A percentile compares a stretch with the other conserved stretches of the same genome.
Conservation (phyloP, 2,113 vertebrate species). For the Hymenochirus boettgeri region DNA sequence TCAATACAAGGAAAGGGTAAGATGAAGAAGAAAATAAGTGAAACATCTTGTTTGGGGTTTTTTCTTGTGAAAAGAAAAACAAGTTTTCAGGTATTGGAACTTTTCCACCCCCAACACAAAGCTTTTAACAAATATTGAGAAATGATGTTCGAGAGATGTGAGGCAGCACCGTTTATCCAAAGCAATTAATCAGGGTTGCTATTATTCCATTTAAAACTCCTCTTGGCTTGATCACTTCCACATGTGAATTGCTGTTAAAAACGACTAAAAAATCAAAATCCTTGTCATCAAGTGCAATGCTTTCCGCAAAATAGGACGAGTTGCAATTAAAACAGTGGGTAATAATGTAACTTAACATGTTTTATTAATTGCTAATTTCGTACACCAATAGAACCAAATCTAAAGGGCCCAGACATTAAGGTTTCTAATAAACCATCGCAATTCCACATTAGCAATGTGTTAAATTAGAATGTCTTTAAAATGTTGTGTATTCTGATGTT, state of each 20-base stretch:
- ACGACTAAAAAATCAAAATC: conserved; percentile 22
- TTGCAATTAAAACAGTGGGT: conserved; percentile 34
- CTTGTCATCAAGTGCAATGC: conserved; percentile 32
- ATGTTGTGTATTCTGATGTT: not conserved
- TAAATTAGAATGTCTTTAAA: not conserved
- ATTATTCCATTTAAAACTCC: conserved; percentile 33
- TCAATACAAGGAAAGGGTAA: no score
- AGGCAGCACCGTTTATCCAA: conserved; percentile 3
- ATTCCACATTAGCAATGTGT: not conserved
- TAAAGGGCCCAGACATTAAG: conserved; percentile 1
- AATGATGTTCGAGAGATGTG: no score
- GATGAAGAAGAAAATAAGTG: no score
- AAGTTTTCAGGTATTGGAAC: no score
- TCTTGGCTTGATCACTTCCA: conserved; percentile 35
- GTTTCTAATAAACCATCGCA: not conserved
- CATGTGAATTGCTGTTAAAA: conserved; percentile 36
- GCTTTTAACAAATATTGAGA: no score
- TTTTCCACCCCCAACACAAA: no score
- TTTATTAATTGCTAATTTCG: conserved; percentile 32
- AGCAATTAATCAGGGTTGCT: conserved; percentile 31
- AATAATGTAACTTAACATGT: conserved; percentile 30
- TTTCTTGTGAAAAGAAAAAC: no score
- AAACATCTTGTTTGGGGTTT: no score
- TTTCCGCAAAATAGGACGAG: conserved; percentile 31
- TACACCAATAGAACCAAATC: conserved; percentile 4